Evolutionary conservation across 2,888 invertebrate species (phyloP), one percentile per base, ranked within the genome.

Genomic region (Pristionchus mayeri): DNA sequence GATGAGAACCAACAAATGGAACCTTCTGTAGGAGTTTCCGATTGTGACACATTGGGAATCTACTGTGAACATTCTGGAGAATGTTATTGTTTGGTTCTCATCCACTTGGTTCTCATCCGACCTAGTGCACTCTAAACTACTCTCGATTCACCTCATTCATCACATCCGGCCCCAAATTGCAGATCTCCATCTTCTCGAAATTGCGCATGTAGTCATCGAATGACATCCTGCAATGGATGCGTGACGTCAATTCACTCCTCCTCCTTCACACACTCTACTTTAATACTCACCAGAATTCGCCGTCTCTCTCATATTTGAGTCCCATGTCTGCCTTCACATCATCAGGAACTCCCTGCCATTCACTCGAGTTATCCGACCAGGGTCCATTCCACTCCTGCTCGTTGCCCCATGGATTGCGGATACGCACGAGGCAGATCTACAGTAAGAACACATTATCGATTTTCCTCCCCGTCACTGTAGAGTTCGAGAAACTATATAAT

Each of bases 321-420:
- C 97, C 97, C 86, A 98, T 94, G 86, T 96, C 96, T 93, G 96
- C 97, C 91, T 96, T 96, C 0, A 95, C 95, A 54, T 96, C 95
- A 0, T 96, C 95, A 84, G 90, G 85, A 21, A 92, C 87, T 27
- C 85, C 88, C 71, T 88, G 50, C 92, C 92, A 92, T 85, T 92
- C 92, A 48, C 89, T 81, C 11, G 92, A 92, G 50, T 89, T 90
- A 80, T 90, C 95, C 1, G 97, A 97, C 88, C 89, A 89, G 3
- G 87, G 85, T 13, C 91, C 91, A 78, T 91, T 90, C 91, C 91
- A 90, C 76, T 91, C 91, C 16, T 95, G 95, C 93, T 97, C 97
- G 93, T 97, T 97, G n/a, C 98, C 98, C 98, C 98, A 97, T 0
- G 98, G 97, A 94, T 98, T 98, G 81, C 97, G 87, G 80, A 92